phyloP scores from a whole-genome alignment of 2,797 vertebrate species.

The Gambelia wislizenii region DNA sequence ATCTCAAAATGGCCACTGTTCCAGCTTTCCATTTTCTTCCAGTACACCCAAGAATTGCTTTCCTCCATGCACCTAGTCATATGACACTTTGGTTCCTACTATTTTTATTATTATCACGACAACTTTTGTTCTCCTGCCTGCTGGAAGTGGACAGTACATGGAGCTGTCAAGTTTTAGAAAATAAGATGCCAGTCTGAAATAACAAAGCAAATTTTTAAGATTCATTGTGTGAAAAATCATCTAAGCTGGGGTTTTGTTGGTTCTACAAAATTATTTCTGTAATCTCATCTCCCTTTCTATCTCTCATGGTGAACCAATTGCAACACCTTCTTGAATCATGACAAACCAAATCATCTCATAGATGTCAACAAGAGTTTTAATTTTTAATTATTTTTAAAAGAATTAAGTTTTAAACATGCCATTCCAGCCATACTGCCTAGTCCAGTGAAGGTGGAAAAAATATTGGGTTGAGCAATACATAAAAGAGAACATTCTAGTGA shows the following conservation, averaged over 20 bases:
- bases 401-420: conserved; percentile 33
- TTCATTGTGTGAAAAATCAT: background rate
- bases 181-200: background rate
- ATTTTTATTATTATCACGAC: background rate
- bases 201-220: background rate
- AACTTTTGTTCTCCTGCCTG: background rate
- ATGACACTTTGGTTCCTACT: no score
- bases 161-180: background rate
- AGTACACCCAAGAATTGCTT: background rate
- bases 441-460: conserved; percentile 38
- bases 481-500: conserved; percentile 43
- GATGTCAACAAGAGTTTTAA: conserved; percentile 52
- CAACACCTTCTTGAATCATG: conserved; percentile 38
- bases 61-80: background rate
- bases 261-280: background rate
- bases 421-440: conserved; percentile 51
- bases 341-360: conserved; percentile 48
- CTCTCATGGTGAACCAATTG: no score
- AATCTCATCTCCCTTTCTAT: background rate
- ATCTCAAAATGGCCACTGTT: no score
- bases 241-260: background rate
- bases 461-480: conserved; percentile 41
- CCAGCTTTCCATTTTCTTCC: no score
- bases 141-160: background rate
- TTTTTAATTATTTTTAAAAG: conserved; percentile 55